phyloP scores from a whole-genome alignment of 2,113 vertebrate species.

The Ameiurus melas region DNA sequence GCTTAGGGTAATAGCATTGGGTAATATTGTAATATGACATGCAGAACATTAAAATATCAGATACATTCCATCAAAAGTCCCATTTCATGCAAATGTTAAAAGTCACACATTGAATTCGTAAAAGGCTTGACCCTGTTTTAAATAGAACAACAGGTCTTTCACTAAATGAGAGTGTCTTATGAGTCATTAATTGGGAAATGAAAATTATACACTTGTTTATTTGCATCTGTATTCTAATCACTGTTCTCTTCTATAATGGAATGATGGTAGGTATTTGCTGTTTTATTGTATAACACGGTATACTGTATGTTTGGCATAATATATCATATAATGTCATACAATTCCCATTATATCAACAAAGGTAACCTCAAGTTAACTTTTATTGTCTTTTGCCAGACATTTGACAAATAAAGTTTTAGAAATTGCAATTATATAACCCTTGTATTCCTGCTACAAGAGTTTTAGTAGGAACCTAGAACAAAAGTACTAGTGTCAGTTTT shows the following conservation, averaged over 20 bases:
- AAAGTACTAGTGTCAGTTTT: not conserved
- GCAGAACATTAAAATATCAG: not conserved
- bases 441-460: not conserved
- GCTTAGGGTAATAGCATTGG: not conserved
- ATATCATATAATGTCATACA: not conserved
- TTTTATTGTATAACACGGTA: not conserved
- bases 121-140: constrained; percentile 12
- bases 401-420: not conserved
- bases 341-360: not conserved
- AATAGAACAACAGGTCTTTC: not conserved
- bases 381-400: not conserved
- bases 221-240: not conserved
- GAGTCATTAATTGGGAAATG: not conserved
- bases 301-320: not conserved
- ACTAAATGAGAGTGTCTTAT: not conserved
- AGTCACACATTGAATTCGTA: not conserved
- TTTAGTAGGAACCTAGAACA: not conserved
- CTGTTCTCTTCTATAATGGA: not conserved
- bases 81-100: not conserved
- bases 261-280: not conserved
- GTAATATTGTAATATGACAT: not conserved
- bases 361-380: not conserved
- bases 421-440: not conserved
- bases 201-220: not conserved
- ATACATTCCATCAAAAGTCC: not conserved